phyloP scores from a whole-genome alignment of 1,140 invertebrate genomes.

The Drosophila subpulchrella region DNA sequence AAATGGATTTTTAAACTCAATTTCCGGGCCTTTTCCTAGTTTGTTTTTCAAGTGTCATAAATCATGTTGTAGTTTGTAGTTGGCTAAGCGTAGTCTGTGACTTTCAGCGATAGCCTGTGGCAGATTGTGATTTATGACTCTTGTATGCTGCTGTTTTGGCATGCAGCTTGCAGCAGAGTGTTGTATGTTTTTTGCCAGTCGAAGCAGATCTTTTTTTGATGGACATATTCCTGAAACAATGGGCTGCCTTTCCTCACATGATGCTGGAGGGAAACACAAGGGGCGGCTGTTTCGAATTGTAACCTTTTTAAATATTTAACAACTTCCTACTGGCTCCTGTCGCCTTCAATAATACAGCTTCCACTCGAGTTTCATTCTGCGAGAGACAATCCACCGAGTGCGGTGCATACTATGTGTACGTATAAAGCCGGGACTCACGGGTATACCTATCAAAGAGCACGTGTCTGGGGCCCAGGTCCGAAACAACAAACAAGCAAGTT shows the following conservation, averaged over 20 bases:
- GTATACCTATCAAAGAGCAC: constrained; percentile 7
- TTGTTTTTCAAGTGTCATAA: constrained; percentile 4
- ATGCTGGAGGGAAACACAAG: background rate
- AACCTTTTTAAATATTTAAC: constrained; percentile 30
- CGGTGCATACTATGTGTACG: background rate
- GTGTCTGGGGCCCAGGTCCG: constrained; percentile 21
- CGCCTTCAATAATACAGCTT: constrained; percentile 26
- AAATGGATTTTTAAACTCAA: background rate
- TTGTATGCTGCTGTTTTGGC: background rate
- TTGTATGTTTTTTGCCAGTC: background rate
- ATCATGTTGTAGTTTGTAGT: constrained; percentile 20
- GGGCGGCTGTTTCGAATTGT: background rate
- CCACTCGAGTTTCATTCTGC: constrained; percentile 1
- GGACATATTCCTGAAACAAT: background rate
- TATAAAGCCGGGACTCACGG: background rate
- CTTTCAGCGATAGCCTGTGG: constrained; percentile 26
- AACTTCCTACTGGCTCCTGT: background rate
- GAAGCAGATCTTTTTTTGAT: background rate
- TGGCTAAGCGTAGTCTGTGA: background rate
- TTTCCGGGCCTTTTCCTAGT: constrained; percentile 1
- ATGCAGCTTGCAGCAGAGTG: background rate
- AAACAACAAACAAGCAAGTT: constrained; percentile 17
- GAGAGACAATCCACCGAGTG: background rate
- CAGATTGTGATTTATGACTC: constrained; percentile 45
- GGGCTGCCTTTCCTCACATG: background rate